Percentiles rank a stretch among this genome's conserved stretches.
phyloP scores from a whole-genome alignment of 2,888 invertebrate species.

The Incurvaria masculella region DNA sequence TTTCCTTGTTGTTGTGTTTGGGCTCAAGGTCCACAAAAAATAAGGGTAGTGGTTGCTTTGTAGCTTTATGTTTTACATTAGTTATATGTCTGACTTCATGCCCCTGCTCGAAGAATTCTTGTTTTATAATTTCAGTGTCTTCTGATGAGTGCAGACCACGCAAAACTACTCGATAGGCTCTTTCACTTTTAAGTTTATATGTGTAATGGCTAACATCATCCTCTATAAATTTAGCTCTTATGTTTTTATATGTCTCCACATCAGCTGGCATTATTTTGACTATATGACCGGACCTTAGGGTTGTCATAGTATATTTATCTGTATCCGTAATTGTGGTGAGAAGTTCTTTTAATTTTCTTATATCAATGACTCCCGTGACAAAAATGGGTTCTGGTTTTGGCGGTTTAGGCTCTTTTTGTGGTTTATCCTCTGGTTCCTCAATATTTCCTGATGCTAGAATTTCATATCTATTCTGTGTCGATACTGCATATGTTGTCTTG shows the following conservation, averaged over 20 bases:
- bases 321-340: too few species aligned
- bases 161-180: conserved; percentile 13
- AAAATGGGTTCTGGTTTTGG: too few species aligned
- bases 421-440: too few species aligned
- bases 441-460: too few species aligned
- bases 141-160: conserved; percentile 10
- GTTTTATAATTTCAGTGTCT: conserved; percentile 6
- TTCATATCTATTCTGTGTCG: too few species aligned
- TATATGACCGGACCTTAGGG: conserved; percentile 11
- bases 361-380: too few species aligned
- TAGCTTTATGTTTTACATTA: conserved; percentile 9
- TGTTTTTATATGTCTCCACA: conserved; percentile 9
- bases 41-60: conserved; percentile 15
- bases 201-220: conserved; percentile 9
- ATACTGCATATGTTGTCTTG: too few species aligned
- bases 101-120: conserved; percentile 7
- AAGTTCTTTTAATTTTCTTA: too few species aligned
- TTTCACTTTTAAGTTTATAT: too few species aligned
- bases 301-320: conserved; percentile 1
- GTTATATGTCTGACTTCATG: conserved; percentile 10
- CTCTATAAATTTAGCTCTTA: conserved; percentile 8
- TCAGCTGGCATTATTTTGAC: conserved; percentile 10
- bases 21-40: conserved; percentile 19
- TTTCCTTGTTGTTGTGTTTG: conserved; percentile 12
- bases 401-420: too few species aligned